A percentile compares a stretch with the other conserved stretches of the same genome.
These are phyloP conservation scores for Martes martes DNA, from an alignment of 2,113 vertebrate genomes.

Conservation along the genomic window DNA sequence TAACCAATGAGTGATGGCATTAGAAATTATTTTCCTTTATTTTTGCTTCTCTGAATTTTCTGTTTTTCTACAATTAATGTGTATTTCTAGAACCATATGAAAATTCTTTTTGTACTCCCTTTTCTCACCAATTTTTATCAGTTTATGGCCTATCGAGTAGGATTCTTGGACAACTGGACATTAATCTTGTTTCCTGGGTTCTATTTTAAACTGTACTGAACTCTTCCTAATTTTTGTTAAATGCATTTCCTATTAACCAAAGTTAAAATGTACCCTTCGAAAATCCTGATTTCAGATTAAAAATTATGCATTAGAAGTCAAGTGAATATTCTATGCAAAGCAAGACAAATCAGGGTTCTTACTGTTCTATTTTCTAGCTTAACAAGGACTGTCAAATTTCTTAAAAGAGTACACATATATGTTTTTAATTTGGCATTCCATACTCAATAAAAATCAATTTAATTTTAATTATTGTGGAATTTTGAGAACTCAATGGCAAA, in stretches of 20 bases:
- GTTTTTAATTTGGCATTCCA: slow-evolving; percentile 3
- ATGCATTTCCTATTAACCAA: not conserved
- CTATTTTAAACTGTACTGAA: slow-evolving; percentile 23
- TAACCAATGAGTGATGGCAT: not conserved
- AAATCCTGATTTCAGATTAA: not conserved
- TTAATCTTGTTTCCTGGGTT: not conserved
- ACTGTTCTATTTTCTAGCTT: not conserved
- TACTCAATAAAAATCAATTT: slow-evolving; percentile 27
- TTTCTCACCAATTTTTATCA: not conserved
- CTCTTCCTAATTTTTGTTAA: slow-evolving; percentile 37
- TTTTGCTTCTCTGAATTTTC: not conserved
- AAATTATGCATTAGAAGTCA: not conserved
- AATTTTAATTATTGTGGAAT: slow-evolving; percentile 23
- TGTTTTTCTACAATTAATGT: not conserved
- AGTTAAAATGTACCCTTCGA: slow-evolving; percentile 45
- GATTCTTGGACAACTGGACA: not conserved
- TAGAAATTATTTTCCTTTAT: not conserved
- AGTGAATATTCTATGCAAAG: not conserved
- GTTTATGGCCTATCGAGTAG: not conserved
- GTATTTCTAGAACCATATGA: not conserved
- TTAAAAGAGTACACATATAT: not conserved
- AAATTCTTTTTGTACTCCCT: not conserved
- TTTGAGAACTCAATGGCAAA: slow-evolving; percentile 31
- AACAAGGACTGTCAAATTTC: not conserved
- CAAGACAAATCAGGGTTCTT: not conserved